These are phyloP conservation scores for Tetropium fuscum DNA, from an alignment of 2,888 invertebrate genomes.

Conservation along the genomic window DNA sequence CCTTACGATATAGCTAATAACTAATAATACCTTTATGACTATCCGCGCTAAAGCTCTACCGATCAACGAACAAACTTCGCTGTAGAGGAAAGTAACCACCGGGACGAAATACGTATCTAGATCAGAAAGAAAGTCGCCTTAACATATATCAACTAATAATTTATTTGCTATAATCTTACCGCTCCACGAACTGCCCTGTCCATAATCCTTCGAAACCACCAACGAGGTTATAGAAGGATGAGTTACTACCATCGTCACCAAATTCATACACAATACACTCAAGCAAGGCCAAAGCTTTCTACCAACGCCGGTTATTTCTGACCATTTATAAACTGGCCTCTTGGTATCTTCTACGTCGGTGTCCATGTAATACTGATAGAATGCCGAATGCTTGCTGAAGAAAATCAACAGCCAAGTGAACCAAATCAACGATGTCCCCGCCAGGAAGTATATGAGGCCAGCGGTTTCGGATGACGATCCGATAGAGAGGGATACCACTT, in stretches of 20 bases:
- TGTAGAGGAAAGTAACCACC: constrained; percentile 41
- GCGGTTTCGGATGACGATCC: constrained; percentile 30
- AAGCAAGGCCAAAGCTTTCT: constrained; percentile 33
- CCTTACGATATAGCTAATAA: too few relatives aligned
- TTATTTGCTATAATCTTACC: constrained; percentile 25
- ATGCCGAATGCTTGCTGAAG: constrained; percentile 5
- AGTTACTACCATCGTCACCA: constrained; percentile 26
- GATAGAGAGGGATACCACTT: constrained; percentile 29
- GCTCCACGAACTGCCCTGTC: constrained; percentile 28
- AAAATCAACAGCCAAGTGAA: constrained; percentile 24
- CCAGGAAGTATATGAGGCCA: constrained; percentile 33
- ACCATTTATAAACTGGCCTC: constrained; percentile 17
- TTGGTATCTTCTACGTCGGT: constrained; percentile 22
- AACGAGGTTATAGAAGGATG: constrained; percentile 36
- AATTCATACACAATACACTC: background rate
- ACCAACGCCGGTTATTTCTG: constrained; percentile 15
- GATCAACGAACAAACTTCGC: constrained; percentile 22
- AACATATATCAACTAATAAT: background rate
- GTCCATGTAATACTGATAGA: constrained; percentile 24
- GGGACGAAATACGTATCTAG: constrained; percentile 44
- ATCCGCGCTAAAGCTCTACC: background rate
- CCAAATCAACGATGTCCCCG: constrained; percentile 27
- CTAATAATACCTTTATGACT: constrained; percentile 3
- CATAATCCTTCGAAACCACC: constrained; percentile 39
- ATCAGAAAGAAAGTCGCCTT: too few relatives aligned